Percentiles rank a stretch among this genome's conserved stretches.
Evolutionary conservation across 2,888 invertebrate species (phyloP).

Genomic region (Acanthacorydalis orientalis): DNA sequence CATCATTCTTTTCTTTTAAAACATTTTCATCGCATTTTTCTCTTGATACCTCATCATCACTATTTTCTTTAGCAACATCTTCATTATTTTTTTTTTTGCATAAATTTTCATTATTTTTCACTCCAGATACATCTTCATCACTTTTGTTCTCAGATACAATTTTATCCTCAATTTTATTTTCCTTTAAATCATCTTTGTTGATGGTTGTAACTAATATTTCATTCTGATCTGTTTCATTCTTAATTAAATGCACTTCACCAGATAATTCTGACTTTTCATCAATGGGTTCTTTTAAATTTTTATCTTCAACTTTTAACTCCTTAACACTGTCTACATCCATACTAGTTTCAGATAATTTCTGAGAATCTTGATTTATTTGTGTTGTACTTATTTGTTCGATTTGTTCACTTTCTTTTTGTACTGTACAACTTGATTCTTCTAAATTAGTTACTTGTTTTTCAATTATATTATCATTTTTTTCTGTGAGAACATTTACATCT

Average conservation of each 20-base stretch:
- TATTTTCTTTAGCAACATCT: slow-evolving; percentile 11
- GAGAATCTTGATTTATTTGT: neutral
- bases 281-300: slow-evolving; percentile 2
- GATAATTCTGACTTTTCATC: neutral
- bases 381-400: slow-evolving; percentile 9
- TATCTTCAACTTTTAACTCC: neutral
- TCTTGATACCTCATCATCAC: slow-evolving; percentile 12
- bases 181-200: slow-evolving; percentile 19
- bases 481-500: neutral
- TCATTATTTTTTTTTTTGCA: slow-evolving; percentile 16
- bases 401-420: slow-evolving; percentile 14
- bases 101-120: slow-evolving; percentile 8
- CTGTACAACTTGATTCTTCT: slow-evolving; percentile 14
- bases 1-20: slow-evolving; percentile 11
- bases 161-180: slow-evolving; percentile 19
- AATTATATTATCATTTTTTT: neutral
- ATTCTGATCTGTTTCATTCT: slow-evolving; percentile 13
- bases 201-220: slow-evolving; percentile 24
- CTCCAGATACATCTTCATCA: slow-evolving; percentile 23
- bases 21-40: slow-evolving; percentile 8
- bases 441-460: slow-evolving; percentile 2
- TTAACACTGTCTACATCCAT: neutral
- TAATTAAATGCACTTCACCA: slow-evolving; percentile 11
- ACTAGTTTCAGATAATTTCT: neutral
- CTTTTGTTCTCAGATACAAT: slow-evolving; percentile 28